Base-by-base conservation (phyloP, 2,113 vertebrate genomes). In the Rhipidura dahli region DNA sequence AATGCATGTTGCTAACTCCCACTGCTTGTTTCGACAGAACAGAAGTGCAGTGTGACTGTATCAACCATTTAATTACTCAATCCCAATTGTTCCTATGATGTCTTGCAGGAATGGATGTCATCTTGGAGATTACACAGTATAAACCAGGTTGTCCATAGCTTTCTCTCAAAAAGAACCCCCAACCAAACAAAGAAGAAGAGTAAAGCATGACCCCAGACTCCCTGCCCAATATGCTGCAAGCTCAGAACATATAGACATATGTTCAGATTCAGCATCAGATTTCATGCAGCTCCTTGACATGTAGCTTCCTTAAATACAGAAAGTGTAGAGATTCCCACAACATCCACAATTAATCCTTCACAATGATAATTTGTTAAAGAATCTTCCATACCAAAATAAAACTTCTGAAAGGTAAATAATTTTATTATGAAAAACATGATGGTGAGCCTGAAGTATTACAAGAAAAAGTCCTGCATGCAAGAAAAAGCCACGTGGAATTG, bases 1-100 rank as follows among this genome's bases (percentile, higher is more conserved):
- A 60, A 78, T 30, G 10, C 0, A 0, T 0, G 1, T 49, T 73
- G 22, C 23, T 56, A 23, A 57, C 31, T 87, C 50, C 13, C 17
- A 31, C 37, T 83, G 40, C 13, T 56, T n/a, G 10, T 44, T 93
- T 72, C 40, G 56, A 31, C 22, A n/a, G 37, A 45, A 16, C 24
- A 85, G 65, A 75, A 87, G 39, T 26, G 13, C 13, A 31, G 2
- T 20, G 39, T 83, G 63, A 53, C 19, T 75, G 1, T 42, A 53
- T 26, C 9, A 22, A 31, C 22, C 10, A 31, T 22, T 78, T 63
- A 28, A 68, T 68, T 11, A 27, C 12, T 39, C 35, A 53, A 60
- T 37, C 11, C 49, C 18, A 77, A 33, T 37, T 47, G 30, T 54
- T 90, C 35, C 68, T 21, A 11, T 35, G 23, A 23, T 59, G 33